These are phyloP conservation scores for Melanotaenia boesemani DNA, from an alignment of 2,797 vertebrate species.

Conservation along the genomic window DNA sequence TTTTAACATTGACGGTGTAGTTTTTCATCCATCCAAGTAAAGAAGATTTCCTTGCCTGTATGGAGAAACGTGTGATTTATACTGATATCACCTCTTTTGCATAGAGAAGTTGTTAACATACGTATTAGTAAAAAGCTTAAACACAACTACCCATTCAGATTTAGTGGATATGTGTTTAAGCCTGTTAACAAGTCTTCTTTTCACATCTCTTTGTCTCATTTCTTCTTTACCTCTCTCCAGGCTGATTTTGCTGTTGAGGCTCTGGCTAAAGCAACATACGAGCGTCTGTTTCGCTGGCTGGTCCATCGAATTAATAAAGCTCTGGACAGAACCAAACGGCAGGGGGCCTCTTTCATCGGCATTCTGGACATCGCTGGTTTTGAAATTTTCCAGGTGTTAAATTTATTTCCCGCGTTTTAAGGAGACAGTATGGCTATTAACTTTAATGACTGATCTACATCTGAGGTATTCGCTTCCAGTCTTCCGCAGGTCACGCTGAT, in stretches of 20 bases:
- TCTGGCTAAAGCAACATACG: slow-evolving; percentile 95
- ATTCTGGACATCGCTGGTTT: slow-evolving; percentile 99
- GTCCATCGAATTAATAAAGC: slow-evolving; percentile 99
- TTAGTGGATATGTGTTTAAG: too few relatives aligned
- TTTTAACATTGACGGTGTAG: too few relatives aligned
- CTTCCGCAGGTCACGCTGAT: background rate
- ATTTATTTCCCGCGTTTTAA: background rate
- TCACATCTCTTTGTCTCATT: background rate
- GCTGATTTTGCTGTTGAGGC: slow-evolving; percentile 99
- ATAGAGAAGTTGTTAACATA: too few relatives aligned
- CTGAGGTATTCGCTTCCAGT: slow-evolving; percentile 3
- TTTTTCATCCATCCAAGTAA: too few relatives aligned
- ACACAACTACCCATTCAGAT: too few relatives aligned
- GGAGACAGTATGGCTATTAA: background rate
- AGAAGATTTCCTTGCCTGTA: too few relatives aligned
- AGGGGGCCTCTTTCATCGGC: slow-evolving; percentile 97
- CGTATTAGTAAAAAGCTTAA: too few relatives aligned
- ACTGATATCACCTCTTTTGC: too few relatives aligned
- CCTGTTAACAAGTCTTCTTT: background rate
- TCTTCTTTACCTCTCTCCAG: slow-evolving; percentile 70
- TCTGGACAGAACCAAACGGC: slow-evolving; percentile 95
- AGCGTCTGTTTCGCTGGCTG: slow-evolving; percentile 97
- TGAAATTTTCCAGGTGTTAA: slow-evolving; percentile 95
- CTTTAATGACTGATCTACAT: background rate
- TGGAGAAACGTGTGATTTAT: too few relatives aligned